These are phyloP conservation scores for Corythornis cristatus DNA, from an alignment of 2,113 vertebrate species.

Conservation along the genomic window DNA sequence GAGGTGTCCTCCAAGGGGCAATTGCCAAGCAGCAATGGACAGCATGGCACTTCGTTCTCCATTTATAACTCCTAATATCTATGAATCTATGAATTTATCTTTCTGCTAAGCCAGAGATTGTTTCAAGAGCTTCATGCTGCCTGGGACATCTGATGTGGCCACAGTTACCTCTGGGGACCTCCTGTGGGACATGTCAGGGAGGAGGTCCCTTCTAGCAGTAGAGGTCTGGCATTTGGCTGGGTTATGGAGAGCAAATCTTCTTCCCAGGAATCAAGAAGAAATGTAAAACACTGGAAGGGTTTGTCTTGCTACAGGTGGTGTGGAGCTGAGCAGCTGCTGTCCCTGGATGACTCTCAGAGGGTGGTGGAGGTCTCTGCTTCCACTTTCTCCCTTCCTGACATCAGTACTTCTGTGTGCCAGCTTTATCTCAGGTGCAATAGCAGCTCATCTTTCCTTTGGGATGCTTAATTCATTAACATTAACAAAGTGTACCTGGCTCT, in stretches of 20 bases:
- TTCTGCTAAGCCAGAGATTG: neutral
- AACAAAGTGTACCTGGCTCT: neutral
- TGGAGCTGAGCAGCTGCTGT: neutral
- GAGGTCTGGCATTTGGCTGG: neutral
- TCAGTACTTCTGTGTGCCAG: neutral
- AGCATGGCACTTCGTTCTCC: neutral
- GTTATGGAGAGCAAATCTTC: neutral
- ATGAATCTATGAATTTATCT: too few relatives aligned
- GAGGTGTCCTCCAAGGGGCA: constrained; percentile 42
- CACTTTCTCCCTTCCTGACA: neutral
- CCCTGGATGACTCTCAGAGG: neutral
- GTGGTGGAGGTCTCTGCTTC: neutral
- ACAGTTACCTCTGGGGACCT: neutral
- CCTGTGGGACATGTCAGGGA: neutral
- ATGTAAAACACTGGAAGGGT: accelerated
- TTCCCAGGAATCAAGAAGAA: neutral
- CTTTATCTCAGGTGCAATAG: neutral
- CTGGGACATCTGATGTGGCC: accelerated
- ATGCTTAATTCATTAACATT: neutral
- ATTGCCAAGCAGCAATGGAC: neutral
- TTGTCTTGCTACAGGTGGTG: accelerated
- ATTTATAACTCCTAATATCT: too few relatives aligned
- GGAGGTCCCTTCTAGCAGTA: neutral
- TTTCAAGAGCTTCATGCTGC: neutral
- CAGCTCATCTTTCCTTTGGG: neutral